These are phyloP conservation scores for Rallus limicola DNA, from an alignment of 2,113 vertebrate genomes.

Conservation along the genomic window DNA sequence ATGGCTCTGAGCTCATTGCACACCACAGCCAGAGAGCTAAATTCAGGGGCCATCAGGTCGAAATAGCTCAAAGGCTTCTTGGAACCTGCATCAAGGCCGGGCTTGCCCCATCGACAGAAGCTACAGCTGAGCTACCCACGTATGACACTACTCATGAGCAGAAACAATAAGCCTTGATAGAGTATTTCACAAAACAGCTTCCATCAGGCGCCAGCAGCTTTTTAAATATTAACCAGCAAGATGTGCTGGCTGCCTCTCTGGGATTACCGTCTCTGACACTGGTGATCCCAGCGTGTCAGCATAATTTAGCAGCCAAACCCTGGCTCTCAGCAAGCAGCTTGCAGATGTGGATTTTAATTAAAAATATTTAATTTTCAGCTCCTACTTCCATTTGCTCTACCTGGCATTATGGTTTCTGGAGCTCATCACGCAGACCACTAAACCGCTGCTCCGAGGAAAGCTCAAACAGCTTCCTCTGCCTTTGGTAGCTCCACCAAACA, in stretches of 20 bases:
- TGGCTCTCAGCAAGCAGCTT: slow-evolving; percentile 54
- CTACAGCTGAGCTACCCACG: neutral
- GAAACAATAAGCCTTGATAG: neutral
- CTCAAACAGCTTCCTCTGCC: neutral
- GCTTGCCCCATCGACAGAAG: neutral
- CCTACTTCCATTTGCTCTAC: slow-evolving; percentile 43
- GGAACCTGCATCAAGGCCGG: neutral
- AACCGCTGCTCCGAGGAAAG: neutral
- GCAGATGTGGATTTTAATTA: slow-evolving; percentile 82
- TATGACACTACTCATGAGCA: neutral
- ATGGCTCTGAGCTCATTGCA: neutral
- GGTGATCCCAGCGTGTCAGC: slow-evolving; percentile 41
- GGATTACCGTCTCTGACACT: slow-evolving; percentile 47
- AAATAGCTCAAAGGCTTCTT: neutral
- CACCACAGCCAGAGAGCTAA: neutral
- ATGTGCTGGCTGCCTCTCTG: slow-evolving; percentile 45
- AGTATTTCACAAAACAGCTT: neutral
- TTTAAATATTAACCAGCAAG: slow-evolving; percentile 74
- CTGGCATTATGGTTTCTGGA: neutral
- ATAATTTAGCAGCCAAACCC: slow-evolving; percentile 58
- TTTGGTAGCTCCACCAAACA: neutral
- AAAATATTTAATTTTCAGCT: slow-evolving; percentile 73
- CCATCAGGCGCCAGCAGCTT: slow-evolving; percentile 26
- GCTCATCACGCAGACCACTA: neutral
- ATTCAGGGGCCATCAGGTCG: accelerated